A percentile compares a stretch with the other conserved stretches of the same genome.
Evolutionary conservation across 2,888 invertebrate genomes (phyloP).

Genomic region (Eupithecia pulchellata): DNA sequence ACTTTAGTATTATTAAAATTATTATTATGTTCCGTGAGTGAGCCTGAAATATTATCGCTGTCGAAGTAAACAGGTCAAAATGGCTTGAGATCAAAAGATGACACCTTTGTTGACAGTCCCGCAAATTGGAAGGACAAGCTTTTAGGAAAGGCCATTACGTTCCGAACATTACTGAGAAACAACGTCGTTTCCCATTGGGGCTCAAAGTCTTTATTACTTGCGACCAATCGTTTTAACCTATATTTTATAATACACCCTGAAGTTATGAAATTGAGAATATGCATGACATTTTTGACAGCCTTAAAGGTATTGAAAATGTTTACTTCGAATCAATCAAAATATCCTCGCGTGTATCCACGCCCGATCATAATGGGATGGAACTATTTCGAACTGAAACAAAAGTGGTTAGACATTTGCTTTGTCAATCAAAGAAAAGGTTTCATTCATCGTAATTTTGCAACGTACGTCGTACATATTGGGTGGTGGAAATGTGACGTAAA

Average conservation of each 20-base stretch:
- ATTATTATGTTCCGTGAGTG: neutral
- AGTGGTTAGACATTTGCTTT: neutral
- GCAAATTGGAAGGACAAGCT: conserved; percentile 42
- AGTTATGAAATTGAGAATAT: neutral
- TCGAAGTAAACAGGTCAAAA: conserved; percentile 43
- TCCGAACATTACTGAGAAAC: conserved; percentile 8
- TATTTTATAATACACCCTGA: neutral
- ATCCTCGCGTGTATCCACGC: too few species aligned
- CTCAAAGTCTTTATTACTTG: conserved; percentile 6
- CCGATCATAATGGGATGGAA: neutral
- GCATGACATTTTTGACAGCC: too few species aligned
- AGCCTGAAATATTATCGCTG: neutral
- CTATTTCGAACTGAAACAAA: neutral
- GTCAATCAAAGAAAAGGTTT: too few species aligned
- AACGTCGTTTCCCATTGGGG: conserved; percentile 11
- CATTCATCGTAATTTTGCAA: too few species aligned
- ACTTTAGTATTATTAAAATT: too few species aligned
- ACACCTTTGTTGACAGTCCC: conserved; percentile 27
- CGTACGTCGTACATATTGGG: too few species aligned
- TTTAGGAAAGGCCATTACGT: conserved; percentile 34
- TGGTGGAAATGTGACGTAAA: neutral
- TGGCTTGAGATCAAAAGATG: conserved; percentile 51
- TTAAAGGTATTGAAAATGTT: neutral
- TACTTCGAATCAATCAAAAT: neutral
- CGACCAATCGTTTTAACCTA: neutral